Conservation (phyloP, 2,113 vertebrate genomes). For the Megaleporinus macrocephalus region DNA sequence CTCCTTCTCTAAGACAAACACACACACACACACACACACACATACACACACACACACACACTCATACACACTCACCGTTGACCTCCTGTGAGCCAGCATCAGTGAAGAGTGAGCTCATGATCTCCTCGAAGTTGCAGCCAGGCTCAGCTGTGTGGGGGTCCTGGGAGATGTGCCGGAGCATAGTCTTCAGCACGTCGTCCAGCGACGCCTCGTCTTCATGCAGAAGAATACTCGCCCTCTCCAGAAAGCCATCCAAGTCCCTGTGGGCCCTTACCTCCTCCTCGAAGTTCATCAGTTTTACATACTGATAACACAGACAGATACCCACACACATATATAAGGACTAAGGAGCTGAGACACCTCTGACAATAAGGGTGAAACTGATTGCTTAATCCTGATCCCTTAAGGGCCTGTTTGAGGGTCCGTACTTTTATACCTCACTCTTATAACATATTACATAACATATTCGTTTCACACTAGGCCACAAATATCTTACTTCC, state of each 20-base stretch:
- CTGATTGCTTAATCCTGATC: too few species aligned
- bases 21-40: constrained; percentile 52
- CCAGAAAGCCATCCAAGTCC: constrained; percentile 93
- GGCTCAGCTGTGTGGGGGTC: constrained; percentile 81
- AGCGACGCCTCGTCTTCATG: constrained; percentile 91
- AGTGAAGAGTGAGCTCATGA: constrained; percentile 95
- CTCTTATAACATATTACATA: too few species aligned
- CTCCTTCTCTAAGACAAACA: constrained; percentile 43
- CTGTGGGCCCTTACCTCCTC: constrained; percentile 93
- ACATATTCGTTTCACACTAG: too few species aligned
- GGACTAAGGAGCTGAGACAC: too few species aligned
- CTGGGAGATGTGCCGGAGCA: constrained; percentile 88
- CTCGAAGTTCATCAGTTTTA: constrained; percentile 98
- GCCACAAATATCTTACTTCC: too few species aligned
- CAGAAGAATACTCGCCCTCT: constrained; percentile 90
- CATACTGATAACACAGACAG: constrained; percentile 78
- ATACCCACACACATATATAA: not conserved
- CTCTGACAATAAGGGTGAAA: too few species aligned
- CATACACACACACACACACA: constrained; percentile 58
- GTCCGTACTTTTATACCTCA: too few species aligned
- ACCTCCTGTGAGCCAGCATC: constrained; percentile 90
- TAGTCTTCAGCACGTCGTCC: constrained; percentile 91
- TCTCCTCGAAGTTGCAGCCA: constrained; percentile 88
- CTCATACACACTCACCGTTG: constrained; percentile 79
- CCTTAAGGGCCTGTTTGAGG: too few species aligned